phyloP scores from a whole-genome alignment of 2,888 invertebrate species.

The Priocnemis perturbator region DNA sequence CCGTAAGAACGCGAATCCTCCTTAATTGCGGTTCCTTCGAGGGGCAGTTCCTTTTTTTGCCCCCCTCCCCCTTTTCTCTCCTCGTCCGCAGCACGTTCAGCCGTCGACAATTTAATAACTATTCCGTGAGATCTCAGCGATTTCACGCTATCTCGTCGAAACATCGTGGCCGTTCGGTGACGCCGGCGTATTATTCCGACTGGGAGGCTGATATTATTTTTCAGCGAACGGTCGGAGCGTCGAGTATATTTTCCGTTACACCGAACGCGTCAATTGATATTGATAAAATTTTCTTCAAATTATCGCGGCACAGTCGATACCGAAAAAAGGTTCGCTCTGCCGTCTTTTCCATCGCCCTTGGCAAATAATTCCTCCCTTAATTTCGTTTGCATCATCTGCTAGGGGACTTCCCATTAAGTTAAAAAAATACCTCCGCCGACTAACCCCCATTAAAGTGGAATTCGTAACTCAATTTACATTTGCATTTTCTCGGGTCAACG shows the following conservation, averaged over 20 bases:
- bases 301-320: background rate
- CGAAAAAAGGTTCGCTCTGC: background rate
- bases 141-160: background rate
- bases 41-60: background rate
- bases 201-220: no score
- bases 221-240: no score
- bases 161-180: background rate
- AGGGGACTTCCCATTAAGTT: constrained; percentile 38
- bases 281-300: no score
- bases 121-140: background rate
- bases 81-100: background rate
- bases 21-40: constrained; percentile 42
- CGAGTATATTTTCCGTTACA: no score
- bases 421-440: constrained; percentile 42
- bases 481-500: constrained; percentile 18
- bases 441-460: constrained; percentile 40
- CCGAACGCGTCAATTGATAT: no score
- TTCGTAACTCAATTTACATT: constrained; percentile 48
- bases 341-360: constrained; percentile 12
- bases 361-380: constrained; percentile 36
- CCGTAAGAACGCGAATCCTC: constrained; percentile 37
- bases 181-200: background rate
- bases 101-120: constrained; percentile 1
- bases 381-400: constrained; percentile 28
- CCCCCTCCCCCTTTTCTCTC: background rate